These are phyloP conservation scores for Torymus texanus DNA, from an alignment of 2,888 invertebrate genomes.

Conservation along the genomic window DNA sequence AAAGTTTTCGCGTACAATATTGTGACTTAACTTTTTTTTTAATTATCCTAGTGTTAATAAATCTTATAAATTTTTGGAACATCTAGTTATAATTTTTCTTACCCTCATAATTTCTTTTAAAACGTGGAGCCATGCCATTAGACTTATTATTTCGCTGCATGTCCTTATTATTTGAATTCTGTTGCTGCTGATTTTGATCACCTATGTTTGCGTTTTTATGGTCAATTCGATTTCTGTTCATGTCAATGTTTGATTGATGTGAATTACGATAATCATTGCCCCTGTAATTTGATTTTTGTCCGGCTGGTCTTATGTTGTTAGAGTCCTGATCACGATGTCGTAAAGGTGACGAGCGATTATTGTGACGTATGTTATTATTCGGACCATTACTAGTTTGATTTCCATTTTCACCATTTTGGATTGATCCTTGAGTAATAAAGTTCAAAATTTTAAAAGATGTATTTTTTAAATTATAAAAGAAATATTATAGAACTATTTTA, in stretches of 20 bases:
- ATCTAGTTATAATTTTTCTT: constrained; percentile 36
- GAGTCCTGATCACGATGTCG: constrained; percentile 43
- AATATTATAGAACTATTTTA: too few species aligned
- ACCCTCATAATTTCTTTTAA: constrained; percentile 64
- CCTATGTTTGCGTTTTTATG: constrained; percentile 32
- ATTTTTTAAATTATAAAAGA: too few species aligned
- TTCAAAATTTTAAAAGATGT: too few species aligned
- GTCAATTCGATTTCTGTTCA: constrained; percentile 45
- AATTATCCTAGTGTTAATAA: constrained; percentile 36
- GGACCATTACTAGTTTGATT: constrained; percentile 20
- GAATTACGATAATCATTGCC: constrained; percentile 34
- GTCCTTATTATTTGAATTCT: constrained; percentile 52
- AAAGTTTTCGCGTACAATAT: constrained; percentile 3
- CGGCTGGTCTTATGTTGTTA: constrained; percentile 36
- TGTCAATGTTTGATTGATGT: constrained; percentile 40
- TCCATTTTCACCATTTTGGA: constrained; percentile 28
- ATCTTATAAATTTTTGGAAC: constrained; percentile 34
- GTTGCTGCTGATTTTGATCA: constrained; percentile 39
- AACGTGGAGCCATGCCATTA: constrained; percentile 62
- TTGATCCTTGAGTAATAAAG: constrained; percentile 4
- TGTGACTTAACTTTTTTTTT: constrained; percentile 29
- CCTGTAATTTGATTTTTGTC: constrained; percentile 45
- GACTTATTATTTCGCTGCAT: constrained; percentile 49
- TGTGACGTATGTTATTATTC: constrained; percentile 49
- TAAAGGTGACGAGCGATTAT: constrained; percentile 41